These are phyloP conservation scores for Bufo gargarizans DNA, from an alignment of 2,113 vertebrate species.

Conservation along the genomic window DNA sequence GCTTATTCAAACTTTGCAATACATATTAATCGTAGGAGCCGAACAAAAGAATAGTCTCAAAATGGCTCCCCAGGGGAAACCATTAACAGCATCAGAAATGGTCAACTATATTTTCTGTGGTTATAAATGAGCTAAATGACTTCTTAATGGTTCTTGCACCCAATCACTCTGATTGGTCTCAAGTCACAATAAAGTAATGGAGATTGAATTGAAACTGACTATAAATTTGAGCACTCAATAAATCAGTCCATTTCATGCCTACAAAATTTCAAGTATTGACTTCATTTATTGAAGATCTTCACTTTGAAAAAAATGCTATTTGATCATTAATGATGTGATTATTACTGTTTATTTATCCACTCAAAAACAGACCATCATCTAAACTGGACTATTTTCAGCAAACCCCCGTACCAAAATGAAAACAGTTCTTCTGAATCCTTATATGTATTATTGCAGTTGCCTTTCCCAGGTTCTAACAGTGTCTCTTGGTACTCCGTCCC, in stretches of 20 bases:
- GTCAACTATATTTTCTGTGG: neutral
- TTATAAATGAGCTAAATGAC: neutral
- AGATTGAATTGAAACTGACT: neutral
- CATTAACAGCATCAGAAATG: neutral
- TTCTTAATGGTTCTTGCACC: neutral
- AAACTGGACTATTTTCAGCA: no score
- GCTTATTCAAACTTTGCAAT: slow-evolving; percentile 2
- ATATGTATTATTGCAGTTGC: no score
- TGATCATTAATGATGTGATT: neutral
- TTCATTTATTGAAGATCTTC: neutral
- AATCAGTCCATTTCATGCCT: neutral
- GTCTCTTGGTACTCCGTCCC: no score
- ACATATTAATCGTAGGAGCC: neutral
- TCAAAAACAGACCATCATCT: no score
- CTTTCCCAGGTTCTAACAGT: no score
- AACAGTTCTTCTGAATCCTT: no score
- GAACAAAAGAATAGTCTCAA: slow-evolving; percentile 8
- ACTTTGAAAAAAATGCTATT: neutral
- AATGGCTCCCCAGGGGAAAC: slow-evolving; percentile 18
- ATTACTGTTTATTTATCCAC: neutral
- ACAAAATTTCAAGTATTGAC: neutral
- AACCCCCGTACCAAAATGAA: no score
- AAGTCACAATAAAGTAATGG: slow-evolving; percentile 1
- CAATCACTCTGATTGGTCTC: slow-evolving; percentile 12
- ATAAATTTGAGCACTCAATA: neutral